A percentile compares a stretch with the other conserved stretches of the same genome.
Evolutionary conservation across 2,113 vertebrate species (phyloP).

Genomic region (Vicugna pacos): DNA sequence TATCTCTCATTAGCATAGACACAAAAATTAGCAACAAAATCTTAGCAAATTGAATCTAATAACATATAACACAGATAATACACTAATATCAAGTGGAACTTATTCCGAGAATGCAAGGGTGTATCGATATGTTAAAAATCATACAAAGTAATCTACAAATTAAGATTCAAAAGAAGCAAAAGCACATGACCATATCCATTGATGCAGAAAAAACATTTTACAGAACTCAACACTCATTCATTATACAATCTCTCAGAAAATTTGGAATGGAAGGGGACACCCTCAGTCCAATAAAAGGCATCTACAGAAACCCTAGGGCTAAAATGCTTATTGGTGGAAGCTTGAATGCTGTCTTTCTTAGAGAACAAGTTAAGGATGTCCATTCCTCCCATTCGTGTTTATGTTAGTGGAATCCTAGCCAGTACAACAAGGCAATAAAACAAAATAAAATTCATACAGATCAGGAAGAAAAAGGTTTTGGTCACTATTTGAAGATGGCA

Average conservation of each 20-base stretch:
- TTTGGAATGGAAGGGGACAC: neutral
- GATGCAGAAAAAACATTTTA: neutral
- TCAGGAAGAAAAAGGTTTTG: neutral
- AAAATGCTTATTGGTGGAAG: neutral
- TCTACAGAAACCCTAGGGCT: neutral
- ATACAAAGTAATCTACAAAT: neutral
- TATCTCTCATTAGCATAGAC: neutral
- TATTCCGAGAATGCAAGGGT: neutral
- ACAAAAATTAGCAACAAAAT: neutral
- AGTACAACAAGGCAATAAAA: neutral
- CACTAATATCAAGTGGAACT: neutral
- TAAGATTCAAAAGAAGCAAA: slow-evolving; percentile 20
- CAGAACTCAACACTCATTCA: neutral
- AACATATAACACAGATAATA: neutral
- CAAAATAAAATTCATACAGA: neutral
- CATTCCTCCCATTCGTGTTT: neutral
- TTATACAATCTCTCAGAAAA: neutral
- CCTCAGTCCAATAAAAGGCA: neutral
- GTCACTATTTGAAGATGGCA: neutral
- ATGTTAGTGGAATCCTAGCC: neutral
- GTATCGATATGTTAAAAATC: neutral
- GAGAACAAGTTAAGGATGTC: neutral
- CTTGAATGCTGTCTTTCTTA: neutral
- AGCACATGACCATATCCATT: neutral
- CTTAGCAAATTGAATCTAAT: neutral